Percentiles rank a stretch among this genome's conserved stretches.
Conservation (phyloP, 2,113 vertebrate species). For the Addax nasomaculatus region DNA sequence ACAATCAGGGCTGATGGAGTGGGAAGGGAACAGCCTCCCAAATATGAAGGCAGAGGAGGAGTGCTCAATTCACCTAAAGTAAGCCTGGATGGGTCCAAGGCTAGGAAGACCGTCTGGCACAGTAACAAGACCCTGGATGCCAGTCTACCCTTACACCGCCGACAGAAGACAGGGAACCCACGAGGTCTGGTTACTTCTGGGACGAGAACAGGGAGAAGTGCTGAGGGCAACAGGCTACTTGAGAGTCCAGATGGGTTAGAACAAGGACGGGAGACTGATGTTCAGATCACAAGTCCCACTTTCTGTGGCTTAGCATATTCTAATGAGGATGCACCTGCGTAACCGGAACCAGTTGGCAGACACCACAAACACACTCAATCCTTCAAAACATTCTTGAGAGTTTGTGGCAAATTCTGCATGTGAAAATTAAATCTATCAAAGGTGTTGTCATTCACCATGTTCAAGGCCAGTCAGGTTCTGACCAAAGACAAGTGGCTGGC, state of each 20-base stretch:
- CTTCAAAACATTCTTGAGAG: neutral
- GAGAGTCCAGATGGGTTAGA: neutral
- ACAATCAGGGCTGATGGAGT: neutral
- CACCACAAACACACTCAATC: neutral
- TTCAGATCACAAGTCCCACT: neutral
- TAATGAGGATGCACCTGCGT: neutral
- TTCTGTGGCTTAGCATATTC: neutral
- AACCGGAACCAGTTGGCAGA: neutral
- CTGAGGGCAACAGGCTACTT: neutral
- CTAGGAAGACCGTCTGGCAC: neutral
- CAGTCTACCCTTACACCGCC: neutral
- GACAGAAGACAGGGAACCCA: neutral
- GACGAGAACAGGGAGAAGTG: neutral
- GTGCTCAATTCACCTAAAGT: neutral
- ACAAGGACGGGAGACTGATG: neutral
- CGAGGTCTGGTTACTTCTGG: neutral
- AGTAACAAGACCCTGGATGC: accelerated
- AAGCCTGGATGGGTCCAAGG: neutral
- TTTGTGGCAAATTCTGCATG: neutral
- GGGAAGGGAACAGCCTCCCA: neutral
- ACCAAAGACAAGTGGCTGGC: neutral
- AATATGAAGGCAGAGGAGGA: accelerated
- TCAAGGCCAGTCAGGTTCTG: neutral
- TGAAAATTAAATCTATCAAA: neutral
- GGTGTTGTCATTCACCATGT: neutral